Evolutionary conservation across 2,113 vertebrate species (phyloP), one percentile per base, ranked within the genome.

Genomic region (Lepus europaeus): DNA sequence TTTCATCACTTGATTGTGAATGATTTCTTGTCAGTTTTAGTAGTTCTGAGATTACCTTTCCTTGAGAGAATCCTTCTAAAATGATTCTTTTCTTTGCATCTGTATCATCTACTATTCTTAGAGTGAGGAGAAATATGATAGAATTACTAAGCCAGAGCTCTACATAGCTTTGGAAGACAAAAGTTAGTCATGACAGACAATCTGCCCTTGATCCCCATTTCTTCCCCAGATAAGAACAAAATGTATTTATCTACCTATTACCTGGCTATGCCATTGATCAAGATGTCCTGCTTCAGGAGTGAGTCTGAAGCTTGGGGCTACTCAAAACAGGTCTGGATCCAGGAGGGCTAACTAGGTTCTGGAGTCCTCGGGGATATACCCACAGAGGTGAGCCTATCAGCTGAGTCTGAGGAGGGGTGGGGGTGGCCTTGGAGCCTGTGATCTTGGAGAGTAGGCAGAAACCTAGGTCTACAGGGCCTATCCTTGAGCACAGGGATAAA

Each of bases 71-170:
- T 53, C 6, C 36, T 87, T 81, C 19, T 77, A 39, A 77, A 92
- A 61, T 82, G 23, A 61, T 22, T 45, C 51, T 49, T 81, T 82
- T 10, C 29, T 76, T 69, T 20, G 3, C 23, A 90, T 73, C 12
- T 91, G 22, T 82, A 53, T 79, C 81, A 78, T 63, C 25, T 84
- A 63, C 45, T 78, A 64, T 78, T 77, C 63, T 36, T 59, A 77
- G 25, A 77, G 11, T 70, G 19, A 2, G 4, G 7, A 72, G 39
- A 78, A 16, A 64, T 25, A 72, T n/a, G 19, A 59, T 19, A 59
- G 56, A 17, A 5, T 59, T 20, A 59, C 56, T 59, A 59, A 59
- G 19, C 56, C 56, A 59, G 56, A 78, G 3, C 23, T 84, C 13
- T 88, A 9, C 12, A 29, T 89, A 53, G 27, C 14, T 89, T 78